Conservation (phyloP, 2,888 invertebrate genomes). For the Eupelmus urozonus region DNA sequence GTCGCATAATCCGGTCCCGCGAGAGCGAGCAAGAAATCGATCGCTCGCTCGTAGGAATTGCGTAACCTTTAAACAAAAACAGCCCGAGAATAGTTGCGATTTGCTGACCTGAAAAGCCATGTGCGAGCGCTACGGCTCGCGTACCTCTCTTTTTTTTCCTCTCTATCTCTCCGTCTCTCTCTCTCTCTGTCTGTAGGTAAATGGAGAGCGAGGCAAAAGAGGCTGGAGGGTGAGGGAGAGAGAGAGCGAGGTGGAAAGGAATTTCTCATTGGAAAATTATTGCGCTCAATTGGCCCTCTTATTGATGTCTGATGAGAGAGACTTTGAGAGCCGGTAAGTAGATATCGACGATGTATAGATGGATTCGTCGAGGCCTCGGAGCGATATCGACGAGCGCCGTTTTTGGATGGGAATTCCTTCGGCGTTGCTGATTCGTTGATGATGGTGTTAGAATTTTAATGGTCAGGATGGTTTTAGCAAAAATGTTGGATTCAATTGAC, state of each 20-base stretch:
- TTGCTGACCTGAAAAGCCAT: constrained; percentile 28
- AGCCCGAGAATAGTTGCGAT: constrained; percentile 26
- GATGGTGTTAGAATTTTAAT: too few species aligned
- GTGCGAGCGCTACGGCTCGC: neutral
- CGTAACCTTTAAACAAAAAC: constrained; percentile 23
- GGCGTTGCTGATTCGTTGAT: too few species aligned
- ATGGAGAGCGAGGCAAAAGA: neutral
- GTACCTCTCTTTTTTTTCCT: neutral
- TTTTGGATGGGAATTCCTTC: too few species aligned
- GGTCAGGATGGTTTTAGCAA: too few species aligned
- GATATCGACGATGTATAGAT: too few species aligned
- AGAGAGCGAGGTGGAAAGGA: neutral
- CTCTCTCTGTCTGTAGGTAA: neutral
- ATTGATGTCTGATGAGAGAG: neutral
- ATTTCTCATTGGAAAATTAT: constrained; percentile 29
- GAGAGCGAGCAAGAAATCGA: constrained; percentile 41
- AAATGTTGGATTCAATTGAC: too few species aligned
- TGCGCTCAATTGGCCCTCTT: constrained; percentile 5
- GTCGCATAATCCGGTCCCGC: constrained; percentile 45
- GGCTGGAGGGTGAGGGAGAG: too few species aligned
- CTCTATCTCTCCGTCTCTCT: neutral
- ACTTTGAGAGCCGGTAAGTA: neutral
- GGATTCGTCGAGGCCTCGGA: too few species aligned
- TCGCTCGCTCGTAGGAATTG: constrained; percentile 17
- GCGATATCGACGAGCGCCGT: too few species aligned